Conservation (phyloP, 2,797 vertebrate genomes). For the Gymnocypris eckloni region DNA sequence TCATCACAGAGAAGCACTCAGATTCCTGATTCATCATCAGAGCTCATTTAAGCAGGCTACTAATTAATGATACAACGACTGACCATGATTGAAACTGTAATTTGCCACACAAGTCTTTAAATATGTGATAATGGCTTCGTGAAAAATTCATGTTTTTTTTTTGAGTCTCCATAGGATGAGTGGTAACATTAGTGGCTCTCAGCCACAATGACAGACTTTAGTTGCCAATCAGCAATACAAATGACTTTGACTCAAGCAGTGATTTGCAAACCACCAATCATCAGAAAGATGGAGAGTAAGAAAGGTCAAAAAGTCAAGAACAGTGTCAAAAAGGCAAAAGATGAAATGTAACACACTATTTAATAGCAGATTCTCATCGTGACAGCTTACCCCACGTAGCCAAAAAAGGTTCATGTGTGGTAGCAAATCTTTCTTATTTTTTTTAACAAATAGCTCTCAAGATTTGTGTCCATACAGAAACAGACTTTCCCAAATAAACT, state of each 20-base stretch:
- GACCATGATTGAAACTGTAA: slow-evolving; percentile 47
- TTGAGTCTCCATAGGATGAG: slow-evolving; percentile 40
- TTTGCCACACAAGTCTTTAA: slow-evolving; percentile 48
- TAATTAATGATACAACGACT: slow-evolving; percentile 37
- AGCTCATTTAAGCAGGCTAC: slow-evolving; percentile 40
- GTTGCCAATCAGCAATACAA: slow-evolving; percentile 18
- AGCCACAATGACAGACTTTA: slow-evolving; percentile 19
- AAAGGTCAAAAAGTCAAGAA: neutral
- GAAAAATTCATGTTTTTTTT: slow-evolving; percentile 46
- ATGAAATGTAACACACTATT: neutral
- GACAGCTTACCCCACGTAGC: neutral
- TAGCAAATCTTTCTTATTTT: neutral
- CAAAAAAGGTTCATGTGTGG: neutral
- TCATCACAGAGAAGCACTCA: slow-evolving; percentile 6
- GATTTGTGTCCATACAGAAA: neutral
- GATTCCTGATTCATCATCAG: slow-evolving; percentile 27
- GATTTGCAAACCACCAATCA: slow-evolving; percentile 26
- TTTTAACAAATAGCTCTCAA: neutral
- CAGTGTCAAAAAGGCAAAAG: neutral
- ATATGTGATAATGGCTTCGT: slow-evolving; percentile 49
- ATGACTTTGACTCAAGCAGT: slow-evolving; percentile 28
- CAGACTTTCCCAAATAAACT: neutral
- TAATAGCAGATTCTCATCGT: neutral
- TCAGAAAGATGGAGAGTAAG: neutral
- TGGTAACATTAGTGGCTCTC: slow-evolving; percentile 31